Evolutionary conservation across 2,888 invertebrate species (phyloP), one percentile per base, ranked within the genome.

Genomic region (Gymnocheta viridis): DNA sequence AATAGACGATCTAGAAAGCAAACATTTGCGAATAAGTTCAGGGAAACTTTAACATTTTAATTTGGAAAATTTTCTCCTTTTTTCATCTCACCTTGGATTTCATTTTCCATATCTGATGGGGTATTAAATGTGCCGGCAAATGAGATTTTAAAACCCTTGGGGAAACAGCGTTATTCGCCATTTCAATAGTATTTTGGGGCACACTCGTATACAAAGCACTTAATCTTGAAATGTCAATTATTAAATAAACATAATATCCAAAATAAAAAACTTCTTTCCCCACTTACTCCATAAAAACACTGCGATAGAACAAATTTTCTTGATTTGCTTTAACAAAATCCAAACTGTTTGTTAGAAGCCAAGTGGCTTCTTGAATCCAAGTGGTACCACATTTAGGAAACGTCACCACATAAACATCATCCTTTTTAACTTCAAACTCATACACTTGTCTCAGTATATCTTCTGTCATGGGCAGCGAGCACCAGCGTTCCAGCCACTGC

Each of bases 1-100:
- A 94, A 88, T 97, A 97, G 49, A 97, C 94, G 32, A 96, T 93
- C 93, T 95, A 66, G 49, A 47, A 4, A 27, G n/a, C 12, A 74
- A 51, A 27, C 70, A 4, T n/a, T n/a, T n/a, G n/a, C n/a, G n/a
- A n/a, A n/a, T n/a, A n/a, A n/a, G n/a, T n/a, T n/a, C n/a, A n/a
- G n/a, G n/a, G n/a, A n/a, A n/a, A n/a, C n/a, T n/a, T n/a, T n/a
- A n/a, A n/a, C n/a, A n/a, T n/a, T n/a, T n/a, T n/a, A n/a, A n/a
- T n/a, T n/a, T n/a, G n/a, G n/a, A n/a, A n/a, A n/a, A n/a, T n/a
- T n/a, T n/a, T n/a, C n/a, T n/a, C n/a, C n/a, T n/a, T n/a, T n/a
- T n/a, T n/a, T n/a, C n/a, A n/a, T n/a, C 24, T 27, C 38, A 88
- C 88, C 82, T 88, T 88, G 0, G 79, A 80, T 32, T 87, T 87